These are phyloP conservation scores for Astur gentilis DNA, from an alignment of 2,113 vertebrate species.

Conservation along the genomic window DNA sequence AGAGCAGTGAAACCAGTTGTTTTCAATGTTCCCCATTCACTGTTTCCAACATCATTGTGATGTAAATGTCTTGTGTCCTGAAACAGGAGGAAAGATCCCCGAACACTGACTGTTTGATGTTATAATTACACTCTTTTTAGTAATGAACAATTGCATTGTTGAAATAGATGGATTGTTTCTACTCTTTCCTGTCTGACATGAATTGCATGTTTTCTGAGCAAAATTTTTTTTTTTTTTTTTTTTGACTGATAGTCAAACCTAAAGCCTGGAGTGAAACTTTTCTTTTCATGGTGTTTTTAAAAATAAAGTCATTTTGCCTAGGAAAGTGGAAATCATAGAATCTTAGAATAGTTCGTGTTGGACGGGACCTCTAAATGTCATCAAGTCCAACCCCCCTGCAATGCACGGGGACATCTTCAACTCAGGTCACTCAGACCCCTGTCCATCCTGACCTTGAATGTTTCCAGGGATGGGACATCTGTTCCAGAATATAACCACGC, in stretches of 20 bases:
- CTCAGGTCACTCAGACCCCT: background rate
- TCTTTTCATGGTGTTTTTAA: background rate
- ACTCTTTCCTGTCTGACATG: background rate
- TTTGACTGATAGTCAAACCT: background rate
- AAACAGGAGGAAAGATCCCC: background rate
- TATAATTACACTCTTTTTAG: background rate
- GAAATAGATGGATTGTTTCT: background rate
- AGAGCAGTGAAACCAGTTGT: background rate
- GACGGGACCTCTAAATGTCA: background rate
- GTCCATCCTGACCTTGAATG: background rate
- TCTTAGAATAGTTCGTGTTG: background rate
- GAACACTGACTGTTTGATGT: background rate
- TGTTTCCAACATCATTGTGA: background rate
- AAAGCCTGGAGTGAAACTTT: background rate
- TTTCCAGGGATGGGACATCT: background rate
- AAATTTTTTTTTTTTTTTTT: background rate
- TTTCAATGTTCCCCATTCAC: background rate
- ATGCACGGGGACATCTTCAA: background rate
- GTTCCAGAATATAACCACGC: background rate
- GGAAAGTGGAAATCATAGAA: background rate
- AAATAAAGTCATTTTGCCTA: background rate
- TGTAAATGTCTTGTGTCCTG: background rate
- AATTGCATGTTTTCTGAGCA: background rate
- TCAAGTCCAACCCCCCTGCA: background rate
- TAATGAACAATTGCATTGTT: background rate